Base-by-base conservation (phyloP, 2,797 vertebrate genomes). In the Sphenopsis melanotis region DNA sequence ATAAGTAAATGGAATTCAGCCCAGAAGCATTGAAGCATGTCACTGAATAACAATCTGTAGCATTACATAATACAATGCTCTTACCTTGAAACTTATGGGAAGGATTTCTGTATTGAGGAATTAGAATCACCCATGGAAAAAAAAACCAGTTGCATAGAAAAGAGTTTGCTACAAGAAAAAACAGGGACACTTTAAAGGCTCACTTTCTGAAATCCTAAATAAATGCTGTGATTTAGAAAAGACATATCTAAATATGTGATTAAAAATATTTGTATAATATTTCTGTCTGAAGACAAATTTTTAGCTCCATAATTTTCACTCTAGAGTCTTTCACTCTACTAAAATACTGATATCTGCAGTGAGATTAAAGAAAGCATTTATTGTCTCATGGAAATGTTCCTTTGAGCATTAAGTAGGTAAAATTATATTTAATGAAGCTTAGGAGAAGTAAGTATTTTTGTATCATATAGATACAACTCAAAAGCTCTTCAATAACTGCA, bases 1-100 rank as follows among this genome's bases (percentile, higher is more conserved):
- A 93, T 84, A 93, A 94, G 49, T 89, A 95, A 94, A 95, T 90
- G 85, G 78, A 93, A 90, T 95, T 93, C 94, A 93, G 82, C 86
- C 77, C 82, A 94, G 83, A 52, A 94, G 66, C 65, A 76, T 42
- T 93, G 59, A 55, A 81, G 83, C 72, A 60, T 50, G 93, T 83
- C 26, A 90, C 22, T 94, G 84, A 90, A 93, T 93, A 94, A 81
- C 60, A 88, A 83, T 92, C 80, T 83, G 41, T 78, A 81, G 39
- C 66, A 69, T 72, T 89, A 92, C 85, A 84, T 83, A 93, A 90
- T 39, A 41, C 44, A 96, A 29, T 15, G 63, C 81, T 96, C 52
- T 61, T 65, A 77, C 37, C 74, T 44, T 70, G 71, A 82, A 65
- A 32, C 21, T 78, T 72, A 7, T 0, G 14, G 30, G 24, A 41